Conservation (phyloP, 2,888 invertebrate species). For the Netelia fuscicornis region DNA sequence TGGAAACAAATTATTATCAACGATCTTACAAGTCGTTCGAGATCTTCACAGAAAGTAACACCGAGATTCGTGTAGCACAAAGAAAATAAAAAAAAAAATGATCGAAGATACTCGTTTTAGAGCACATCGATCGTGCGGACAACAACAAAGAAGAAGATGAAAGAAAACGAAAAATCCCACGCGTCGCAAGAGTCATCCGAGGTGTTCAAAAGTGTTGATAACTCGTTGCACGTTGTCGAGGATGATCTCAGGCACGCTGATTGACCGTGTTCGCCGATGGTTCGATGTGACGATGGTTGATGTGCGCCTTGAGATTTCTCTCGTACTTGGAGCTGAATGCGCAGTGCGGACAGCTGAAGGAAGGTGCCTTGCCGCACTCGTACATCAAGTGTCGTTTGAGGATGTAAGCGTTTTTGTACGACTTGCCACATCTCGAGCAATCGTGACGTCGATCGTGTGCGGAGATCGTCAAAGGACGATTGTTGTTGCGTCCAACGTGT, state of each 20-base stretch:
- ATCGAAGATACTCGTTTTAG: too few relatives aligned
- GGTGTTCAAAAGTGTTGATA: conserved; percentile 30
- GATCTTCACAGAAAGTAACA: too few relatives aligned
- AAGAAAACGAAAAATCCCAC: too few relatives aligned
- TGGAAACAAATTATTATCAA: too few relatives aligned
- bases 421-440: conserved; percentile 87
- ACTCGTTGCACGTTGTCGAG: background rate
- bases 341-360: conserved; percentile 85
- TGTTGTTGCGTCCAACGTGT: conserved; percentile 78
- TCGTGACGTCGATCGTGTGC: conserved; percentile 82
- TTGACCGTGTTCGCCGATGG: conserved; percentile 71
- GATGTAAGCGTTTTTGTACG: conserved; percentile 88
- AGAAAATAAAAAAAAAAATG: too few relatives aligned
- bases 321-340: conserved; percentile 85
- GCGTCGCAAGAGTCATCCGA: background rate
- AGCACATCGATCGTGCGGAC: too few relatives aligned
- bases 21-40: too few relatives aligned
- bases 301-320: conserved; percentile 84
- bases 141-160: too few relatives aligned
- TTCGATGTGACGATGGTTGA: conserved; percentile 82
- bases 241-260: conserved; percentile 71
- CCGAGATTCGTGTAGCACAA: too few relatives aligned
- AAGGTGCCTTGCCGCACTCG: conserved; percentile 85
- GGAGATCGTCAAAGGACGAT: conserved; percentile 75
- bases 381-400: conserved; percentile 87